Evolutionary conservation across 2,113 vertebrate genomes (phyloP), one percentile per base, ranked within the genome.

Genomic region (Aegithalos caudatus): DNA sequence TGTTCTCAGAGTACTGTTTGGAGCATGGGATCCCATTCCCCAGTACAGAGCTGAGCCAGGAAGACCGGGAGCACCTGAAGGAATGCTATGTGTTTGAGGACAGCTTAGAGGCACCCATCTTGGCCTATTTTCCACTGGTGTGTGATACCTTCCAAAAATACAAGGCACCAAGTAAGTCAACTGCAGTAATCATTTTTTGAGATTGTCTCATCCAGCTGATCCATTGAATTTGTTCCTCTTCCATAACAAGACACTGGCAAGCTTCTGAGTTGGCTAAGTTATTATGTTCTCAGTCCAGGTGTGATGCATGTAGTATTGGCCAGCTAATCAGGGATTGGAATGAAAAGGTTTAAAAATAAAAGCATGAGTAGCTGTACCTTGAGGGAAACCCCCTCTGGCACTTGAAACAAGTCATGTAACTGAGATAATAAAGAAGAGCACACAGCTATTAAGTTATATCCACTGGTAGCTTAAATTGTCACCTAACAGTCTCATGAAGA

Each of bases 81-180:
- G 98, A 98, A 35, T 98, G 98, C 64, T 98, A 98, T 31, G 57
- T 98, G 48, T 96, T 98, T 94, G 77, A 94, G 65, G 48, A 98
- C 3, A 95, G 18, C 37, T 89, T 92, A 5, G 69, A 95, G 6
- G 95, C 97, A 62, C 98, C 98, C 12, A 1, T 97, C 2, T 86
- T 98, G 78, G 44, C 82, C 33, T 98, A 98, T 96, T 98, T 98
- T 70, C 98, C 98, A 8, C 86, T 98, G 48, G 98, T 98, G 57
- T 98, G 93, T 9, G 96, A 98, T 65, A 98, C 98, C 38, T 98
- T 98, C 95, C 91, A 95, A 81, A 98, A 97, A 80, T 98, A 97
- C 85, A 98, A 98, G 86, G 97, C 97, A 65, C 98, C 98, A 1
- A 97, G 98, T 98, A 94, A 97, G 96, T 96, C 50, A 72, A 40